Conservation (phyloP, 2,888 invertebrate species). For the Oithona nana region DNA sequence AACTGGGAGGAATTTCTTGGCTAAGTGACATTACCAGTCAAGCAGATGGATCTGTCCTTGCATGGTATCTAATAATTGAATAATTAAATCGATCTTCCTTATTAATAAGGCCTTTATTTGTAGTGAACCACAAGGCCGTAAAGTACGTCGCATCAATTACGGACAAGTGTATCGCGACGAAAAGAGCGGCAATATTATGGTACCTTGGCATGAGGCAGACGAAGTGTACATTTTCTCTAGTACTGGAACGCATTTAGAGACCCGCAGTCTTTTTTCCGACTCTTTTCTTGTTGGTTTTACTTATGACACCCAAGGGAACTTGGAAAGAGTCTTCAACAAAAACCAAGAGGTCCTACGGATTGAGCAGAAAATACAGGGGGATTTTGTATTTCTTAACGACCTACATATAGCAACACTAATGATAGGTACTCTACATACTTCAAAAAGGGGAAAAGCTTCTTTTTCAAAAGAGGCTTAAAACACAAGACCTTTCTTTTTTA, state of each 20-base stretch:
- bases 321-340: neutral
- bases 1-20: too few species aligned
- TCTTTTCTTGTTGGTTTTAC: slow-evolving; percentile 2
- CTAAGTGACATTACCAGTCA: too few species aligned
- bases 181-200: neutral
- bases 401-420: neutral
- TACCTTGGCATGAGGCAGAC: neutral
- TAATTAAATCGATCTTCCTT: too few species aligned
- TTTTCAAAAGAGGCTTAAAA: too few species aligned
- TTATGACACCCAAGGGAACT: neutral
- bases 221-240: neutral
- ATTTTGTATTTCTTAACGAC: neutral
- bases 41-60: too few species aligned
- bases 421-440: too few species aligned
- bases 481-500: too few species aligned
- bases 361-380: neutral
- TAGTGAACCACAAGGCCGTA: neutral
- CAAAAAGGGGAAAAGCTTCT: too few species aligned
- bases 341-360: neutral
- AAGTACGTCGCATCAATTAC: neutral
- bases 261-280: slow-evolving; percentile 2
- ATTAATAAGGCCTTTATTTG: too few species aligned
- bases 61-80: too few species aligned
- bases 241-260: neutral
- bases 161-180: neutral